Evolutionary conservation across 37 sponge, comb jelly and placozoan species (phyloP).

Genomic region (Crambe crambe): DNA sequence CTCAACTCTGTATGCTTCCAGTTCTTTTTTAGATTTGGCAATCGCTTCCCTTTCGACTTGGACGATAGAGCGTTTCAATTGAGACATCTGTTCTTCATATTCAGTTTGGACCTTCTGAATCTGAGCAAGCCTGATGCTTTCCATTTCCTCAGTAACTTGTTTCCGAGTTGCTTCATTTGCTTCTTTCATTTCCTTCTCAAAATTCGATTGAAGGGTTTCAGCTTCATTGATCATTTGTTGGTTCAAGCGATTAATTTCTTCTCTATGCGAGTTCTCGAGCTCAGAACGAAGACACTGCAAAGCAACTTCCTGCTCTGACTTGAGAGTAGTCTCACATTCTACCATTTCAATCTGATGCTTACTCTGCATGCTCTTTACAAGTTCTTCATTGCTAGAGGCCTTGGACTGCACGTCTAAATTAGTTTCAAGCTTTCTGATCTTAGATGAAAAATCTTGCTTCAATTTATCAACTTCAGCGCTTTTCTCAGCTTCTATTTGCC

Average conservation of each 20-base stretch:
- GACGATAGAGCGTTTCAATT: background rate
- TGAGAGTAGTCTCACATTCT: background rate
- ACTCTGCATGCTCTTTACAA: background rate
- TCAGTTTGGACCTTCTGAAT: background rate
- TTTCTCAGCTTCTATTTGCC: conserved; percentile 20
- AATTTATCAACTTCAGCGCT: background rate
- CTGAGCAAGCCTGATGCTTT: background rate
- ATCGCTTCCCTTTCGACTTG: conserved; percentile 8
- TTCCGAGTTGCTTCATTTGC: background rate
- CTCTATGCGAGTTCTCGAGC: conserved; percentile 9
- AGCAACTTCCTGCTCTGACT: background rate
- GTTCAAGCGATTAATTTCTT: conserved; percentile 14
- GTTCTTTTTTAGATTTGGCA: conserved; percentile 3
- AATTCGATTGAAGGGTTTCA: background rate
- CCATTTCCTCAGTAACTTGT: background rate
- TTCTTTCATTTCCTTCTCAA: conserved; percentile 10
- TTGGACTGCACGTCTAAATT: conserved; percentile 5
- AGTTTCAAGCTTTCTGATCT: conserved; percentile 36
- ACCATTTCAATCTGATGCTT: conserved; percentile 14
- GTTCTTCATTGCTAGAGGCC: background rate
- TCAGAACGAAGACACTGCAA: background rate
- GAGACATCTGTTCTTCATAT: background rate
- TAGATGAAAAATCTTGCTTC: conserved; percentile 1
- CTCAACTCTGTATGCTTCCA: conserved; percentile 3
- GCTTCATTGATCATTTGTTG: conserved; percentile 24